phyloP scores from a whole-genome alignment of 2,113 vertebrate species.

The Haemorhous mexicanus region DNA sequence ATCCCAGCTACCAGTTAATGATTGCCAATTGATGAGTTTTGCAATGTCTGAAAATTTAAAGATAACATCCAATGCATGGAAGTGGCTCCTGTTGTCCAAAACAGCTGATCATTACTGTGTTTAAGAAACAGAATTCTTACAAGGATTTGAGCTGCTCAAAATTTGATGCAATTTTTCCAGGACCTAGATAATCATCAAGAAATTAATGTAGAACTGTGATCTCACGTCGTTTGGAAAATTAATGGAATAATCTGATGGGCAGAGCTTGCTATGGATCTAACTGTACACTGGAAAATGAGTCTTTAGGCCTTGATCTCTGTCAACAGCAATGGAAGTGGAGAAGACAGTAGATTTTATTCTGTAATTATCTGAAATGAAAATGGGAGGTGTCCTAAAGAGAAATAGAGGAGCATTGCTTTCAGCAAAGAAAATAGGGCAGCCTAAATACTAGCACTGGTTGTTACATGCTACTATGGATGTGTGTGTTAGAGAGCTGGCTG shows the following conservation, averaged over 20 bases:
- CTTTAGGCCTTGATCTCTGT: not conserved
- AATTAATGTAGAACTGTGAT: slow-evolving; percentile 13
- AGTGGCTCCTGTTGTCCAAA: not conserved
- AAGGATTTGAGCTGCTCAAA: not conserved
- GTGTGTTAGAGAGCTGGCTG: not conserved
- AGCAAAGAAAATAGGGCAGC: not conserved
- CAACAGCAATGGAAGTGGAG: not conserved
- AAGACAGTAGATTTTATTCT: not conserved
- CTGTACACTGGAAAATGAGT: not conserved
- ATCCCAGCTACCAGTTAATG: slow-evolving; percentile 49
- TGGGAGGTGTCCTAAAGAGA: not conserved
- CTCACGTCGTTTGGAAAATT: slow-evolving; percentile 24
- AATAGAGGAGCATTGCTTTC: not conserved
- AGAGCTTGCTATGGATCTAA: not conserved
- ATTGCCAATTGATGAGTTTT: slow-evolving; percentile 22
- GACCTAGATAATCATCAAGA: slow-evolving; percentile 12
- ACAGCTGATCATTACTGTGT: not conserved
- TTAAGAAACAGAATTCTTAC: not conserved
- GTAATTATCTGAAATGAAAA: not conserved
- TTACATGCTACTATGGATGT: not conserved
- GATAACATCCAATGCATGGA: not conserved
- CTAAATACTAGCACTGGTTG: not conserved
- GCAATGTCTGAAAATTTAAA: slow-evolving; percentile 20
- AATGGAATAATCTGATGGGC: slow-evolving; percentile 23
- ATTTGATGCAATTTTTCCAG: not conserved